Evolutionary conservation across 2,797 vertebrate genomes (phyloP).

Genomic region (Epinephelus malabaricus): DNA sequence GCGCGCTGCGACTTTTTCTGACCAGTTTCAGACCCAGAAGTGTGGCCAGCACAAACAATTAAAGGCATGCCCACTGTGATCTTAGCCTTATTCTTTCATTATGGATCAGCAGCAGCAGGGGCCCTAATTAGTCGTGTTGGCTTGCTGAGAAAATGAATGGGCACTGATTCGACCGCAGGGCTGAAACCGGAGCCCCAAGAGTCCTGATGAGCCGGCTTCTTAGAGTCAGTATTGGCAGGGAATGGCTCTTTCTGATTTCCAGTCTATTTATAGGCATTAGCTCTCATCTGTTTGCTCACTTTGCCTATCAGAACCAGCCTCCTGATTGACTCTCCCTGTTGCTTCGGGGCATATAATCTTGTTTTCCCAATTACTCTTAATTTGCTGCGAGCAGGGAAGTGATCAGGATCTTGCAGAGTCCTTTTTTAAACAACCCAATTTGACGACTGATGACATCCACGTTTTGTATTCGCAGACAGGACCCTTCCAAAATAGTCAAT

Average conservation of each 20-base stretch:
- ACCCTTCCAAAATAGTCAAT: neutral
- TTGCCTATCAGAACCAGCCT: constrained; percentile 43
- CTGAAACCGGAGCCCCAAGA: constrained; percentile 53
- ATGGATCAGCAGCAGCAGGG: constrained; percentile 75
- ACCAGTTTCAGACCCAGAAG: constrained; percentile 57
- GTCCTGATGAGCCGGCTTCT: constrained; percentile 64
- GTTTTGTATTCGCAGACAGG: neutral
- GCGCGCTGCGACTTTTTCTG: constrained; percentile 32
- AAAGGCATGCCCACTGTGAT: constrained; percentile 75
- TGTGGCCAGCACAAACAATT: constrained; percentile 80
- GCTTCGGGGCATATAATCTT: constrained; percentile 24
- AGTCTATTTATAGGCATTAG: constrained; percentile 66
- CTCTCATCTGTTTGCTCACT: constrained; percentile 59
- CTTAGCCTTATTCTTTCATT: constrained; percentile 77
- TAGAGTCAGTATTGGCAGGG: constrained; percentile 66
- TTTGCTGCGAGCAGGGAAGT: constrained; percentile 4
- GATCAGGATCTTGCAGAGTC: neutral
- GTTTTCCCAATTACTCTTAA: constrained; percentile 39
- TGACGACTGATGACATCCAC: neutral
- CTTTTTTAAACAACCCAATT: neutral
- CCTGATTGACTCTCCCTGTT: constrained; percentile 45
- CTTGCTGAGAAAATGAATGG: constrained; percentile 73
- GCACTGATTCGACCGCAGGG: constrained; percentile 63
- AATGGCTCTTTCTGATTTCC: constrained; percentile 62
- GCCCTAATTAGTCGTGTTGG: constrained; percentile 77